Percentiles rank a stretch among this genome's conserved stretches.
phyloP scores from a whole-genome alignment of 2,113 vertebrate species.

The Anoplopoma fimbria region DNA sequence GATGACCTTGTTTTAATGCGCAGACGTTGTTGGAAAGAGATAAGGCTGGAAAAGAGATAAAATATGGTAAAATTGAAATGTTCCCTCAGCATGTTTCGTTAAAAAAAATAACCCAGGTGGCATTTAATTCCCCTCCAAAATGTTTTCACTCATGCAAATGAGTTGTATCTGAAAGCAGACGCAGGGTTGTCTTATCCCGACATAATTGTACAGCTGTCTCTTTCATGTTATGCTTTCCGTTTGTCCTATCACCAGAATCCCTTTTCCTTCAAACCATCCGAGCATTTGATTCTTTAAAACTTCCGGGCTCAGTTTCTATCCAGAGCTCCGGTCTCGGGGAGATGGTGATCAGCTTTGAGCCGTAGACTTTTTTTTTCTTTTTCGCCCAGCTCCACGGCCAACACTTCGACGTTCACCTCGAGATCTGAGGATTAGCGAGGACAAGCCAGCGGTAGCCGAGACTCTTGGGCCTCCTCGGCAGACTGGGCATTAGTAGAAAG shows the following conservation, averaged over 20 bases:
- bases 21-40: neutral
- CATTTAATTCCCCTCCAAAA: slow-evolving; percentile 11
- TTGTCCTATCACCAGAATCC: slow-evolving; percentile 18
- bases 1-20: neutral
- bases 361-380: no score
- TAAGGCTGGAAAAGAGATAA: neutral
- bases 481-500: slow-evolving; percentile 71
- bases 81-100: neutral
- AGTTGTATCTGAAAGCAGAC: neutral
- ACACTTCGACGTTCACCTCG: slow-evolving; percentile 55
- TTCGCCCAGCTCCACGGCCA: slow-evolving; percentile 49
- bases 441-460: slow-evolving; percentile 66
- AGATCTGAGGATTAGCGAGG: slow-evolving; percentile 71
- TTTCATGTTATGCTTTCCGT: slow-evolving; percentile 11
- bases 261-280: slow-evolving; percentile 10
- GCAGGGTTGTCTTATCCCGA: slow-evolving; percentile 6
- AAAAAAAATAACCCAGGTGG: neutral
- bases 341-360: slow-evolving; percentile 54
- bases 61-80: neutral
- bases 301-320: slow-evolving; percentile 42
- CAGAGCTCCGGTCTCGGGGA: slow-evolving; percentile 21
- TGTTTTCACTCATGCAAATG: neutral
- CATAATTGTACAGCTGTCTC: slow-evolving; percentile 29
- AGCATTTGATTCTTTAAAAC: slow-evolving; percentile 32
- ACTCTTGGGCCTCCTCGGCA: slow-evolving; percentile 60